Conservation (phyloP, 2,797 vertebrate genomes). For the Periophthalmus magnuspinnatus region DNA sequence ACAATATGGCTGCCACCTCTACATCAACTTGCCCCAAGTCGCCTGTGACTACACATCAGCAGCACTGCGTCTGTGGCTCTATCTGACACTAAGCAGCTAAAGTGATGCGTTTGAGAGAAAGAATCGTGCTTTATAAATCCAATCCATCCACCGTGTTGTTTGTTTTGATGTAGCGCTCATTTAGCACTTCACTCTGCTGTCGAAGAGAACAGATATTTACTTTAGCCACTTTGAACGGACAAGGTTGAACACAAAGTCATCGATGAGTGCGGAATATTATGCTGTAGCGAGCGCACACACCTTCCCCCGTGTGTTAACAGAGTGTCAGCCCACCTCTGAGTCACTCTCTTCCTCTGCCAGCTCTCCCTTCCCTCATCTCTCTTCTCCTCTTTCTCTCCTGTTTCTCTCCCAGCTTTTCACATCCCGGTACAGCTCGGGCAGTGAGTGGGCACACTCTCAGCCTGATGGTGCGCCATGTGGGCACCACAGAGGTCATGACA, state of each 20-base stretch:
- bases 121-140: not conserved
- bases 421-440: too few species aligned
- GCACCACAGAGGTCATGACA: too few species aligned
- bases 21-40: too few species aligned
- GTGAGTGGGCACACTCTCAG: too few species aligned
- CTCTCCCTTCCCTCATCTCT: too few species aligned
- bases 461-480: too few species aligned
- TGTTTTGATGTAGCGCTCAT: conserved; percentile 13
- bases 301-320: conserved; percentile 18
- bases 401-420: too few species aligned
- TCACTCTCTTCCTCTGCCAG: conserved; percentile 15
- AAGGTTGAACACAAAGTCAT: conserved; percentile 11
- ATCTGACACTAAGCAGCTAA: not conserved
- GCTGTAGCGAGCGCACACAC: not conserved
- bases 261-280: not conserved
- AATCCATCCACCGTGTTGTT: not conserved
- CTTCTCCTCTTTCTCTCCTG: conserved; percentile 17
- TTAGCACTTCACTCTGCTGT: conserved; percentile 1
- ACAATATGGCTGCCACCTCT: too few species aligned
- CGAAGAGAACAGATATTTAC: not conserved
- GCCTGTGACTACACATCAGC: too few species aligned
- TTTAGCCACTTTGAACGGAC: not conserved
- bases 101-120: not conserved
- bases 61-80: too few species aligned
- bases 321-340: conserved; percentile 25